Base-by-base conservation (phyloP, 2,113 vertebrate species). In the Protobothrops mucrosquamatus region DNA sequence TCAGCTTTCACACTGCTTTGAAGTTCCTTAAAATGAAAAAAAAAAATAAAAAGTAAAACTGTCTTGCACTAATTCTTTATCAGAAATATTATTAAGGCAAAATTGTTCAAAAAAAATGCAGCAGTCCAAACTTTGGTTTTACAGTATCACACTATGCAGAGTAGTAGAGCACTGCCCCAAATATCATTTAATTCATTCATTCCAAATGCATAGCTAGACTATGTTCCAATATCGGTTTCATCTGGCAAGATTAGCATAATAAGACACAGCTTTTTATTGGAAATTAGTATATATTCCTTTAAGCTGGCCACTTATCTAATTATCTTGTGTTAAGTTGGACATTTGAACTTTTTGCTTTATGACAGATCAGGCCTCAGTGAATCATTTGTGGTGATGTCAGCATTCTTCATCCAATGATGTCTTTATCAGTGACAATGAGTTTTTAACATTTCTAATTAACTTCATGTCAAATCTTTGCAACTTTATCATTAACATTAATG, bases 301-400 rank as follows among this genome's bases (percentile, higher is more conserved):
- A 96, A 95, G 93, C 85, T 94, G n/a, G 92, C 93, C 94, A 93
- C 95, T 95, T 93, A 96, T 97, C 95, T 94, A 95, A 96, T 96
- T 89, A 91, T 94, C 94, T 93, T 81, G 74, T 92, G 90, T 95
- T 91, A 96, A 96, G 85, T 93, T 95, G 95, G 94, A 95, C 95
- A 96, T 94, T 94, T 89, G 94, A 95, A 96, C 94, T 95, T 96
- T 94, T 93, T 96, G 92, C 95, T 94, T 90, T 92, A 91, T 94
- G 93, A 95, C 91, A 96, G 95, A 96, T 93, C 34, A 92, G 56
- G 64, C 20, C 95, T 29, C 94, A 85, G 55, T 95, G 92, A 96
- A 96, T 95, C 95, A 95, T 96, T 96, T 93, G 96, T 92, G 94
- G 86, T 85, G 87, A 91, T 94, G 93, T 93, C 91, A 94, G 23